These are phyloP conservation scores for Ceratoteleas bidentatus DNA, from an alignment of 1,140 invertebrate genomes.

Conservation along the genomic window DNA sequence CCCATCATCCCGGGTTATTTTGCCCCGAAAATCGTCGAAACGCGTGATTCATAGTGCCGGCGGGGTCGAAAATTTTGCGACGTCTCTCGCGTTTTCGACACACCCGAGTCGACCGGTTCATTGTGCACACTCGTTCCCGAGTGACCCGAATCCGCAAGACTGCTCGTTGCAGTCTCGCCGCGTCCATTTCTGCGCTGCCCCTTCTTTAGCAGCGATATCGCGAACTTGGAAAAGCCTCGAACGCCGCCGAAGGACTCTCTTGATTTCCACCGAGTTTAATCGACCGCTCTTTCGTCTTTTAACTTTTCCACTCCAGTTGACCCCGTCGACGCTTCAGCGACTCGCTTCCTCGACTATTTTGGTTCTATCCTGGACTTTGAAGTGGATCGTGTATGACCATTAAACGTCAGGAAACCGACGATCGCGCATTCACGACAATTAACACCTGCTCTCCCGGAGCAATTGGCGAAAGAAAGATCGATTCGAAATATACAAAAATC, in stretches of 20 bases:
- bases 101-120: conserved; percentile 20
- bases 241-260: conserved; percentile 58
- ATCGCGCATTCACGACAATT: conserved; percentile 27
- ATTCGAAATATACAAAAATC: no score
- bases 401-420: conserved; percentile 15
- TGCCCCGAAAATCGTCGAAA: not conserved
- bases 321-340: conserved; percentile 38
- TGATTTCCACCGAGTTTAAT: conserved; percentile 68
- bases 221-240: conserved; percentile 63
- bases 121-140: conserved; percentile 58
- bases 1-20: not conserved
- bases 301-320: conserved; percentile 70
- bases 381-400: conserved; percentile 35
- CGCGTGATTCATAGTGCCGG: not conserved
- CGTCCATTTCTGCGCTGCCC: conserved; percentile 28
- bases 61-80: conserved; percentile 4
- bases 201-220: conserved; percentile 56
- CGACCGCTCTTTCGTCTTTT: conserved; percentile 65
- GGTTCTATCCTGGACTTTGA: conserved; percentile 44
- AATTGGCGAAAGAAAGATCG: no score
- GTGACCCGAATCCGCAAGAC: conserved; percentile 65
- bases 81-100: conserved; percentile 22
- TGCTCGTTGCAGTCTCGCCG: conserved; percentile 43
- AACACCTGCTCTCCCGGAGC: conserved; percentile 16
- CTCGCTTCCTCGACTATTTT: conserved; percentile 48